phyloP scores from a whole-genome alignment of 2,113 vertebrate genomes.

The Scophthalmus maximus region DNA sequence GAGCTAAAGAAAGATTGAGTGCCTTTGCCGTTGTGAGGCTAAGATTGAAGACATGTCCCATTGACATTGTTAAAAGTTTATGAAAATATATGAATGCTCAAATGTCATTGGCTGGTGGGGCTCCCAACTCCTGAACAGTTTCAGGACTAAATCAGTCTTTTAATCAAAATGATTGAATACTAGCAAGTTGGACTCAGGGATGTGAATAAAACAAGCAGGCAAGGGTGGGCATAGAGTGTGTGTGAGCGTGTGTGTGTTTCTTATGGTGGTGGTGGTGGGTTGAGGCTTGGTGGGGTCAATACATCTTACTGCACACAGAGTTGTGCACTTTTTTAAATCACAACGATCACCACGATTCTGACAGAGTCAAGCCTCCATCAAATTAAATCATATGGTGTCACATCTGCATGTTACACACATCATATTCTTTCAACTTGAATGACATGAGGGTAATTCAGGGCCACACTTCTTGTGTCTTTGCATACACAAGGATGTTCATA shows the following conservation, averaged over 20 bases:
- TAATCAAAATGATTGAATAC: slow-evolving; percentile 99
- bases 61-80: slow-evolving; percentile 98
- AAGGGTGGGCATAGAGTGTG: slow-evolving; percentile 26
- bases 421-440: slow-evolving; percentile 85
- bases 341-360: slow-evolving; percentile 76
- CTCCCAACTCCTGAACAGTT: slow-evolving; percentile 91
- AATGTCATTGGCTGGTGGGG: slow-evolving; percentile 90
- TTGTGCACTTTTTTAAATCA: slow-evolving; percentile 31
- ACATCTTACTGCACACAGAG: slow-evolving; percentile 36
- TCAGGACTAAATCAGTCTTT: slow-evolving; percentile 96
- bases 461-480: too few relatives aligned
- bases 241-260: slow-evolving; percentile 18
- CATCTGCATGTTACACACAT: slow-evolving; percentile 88
- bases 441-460: neutral
- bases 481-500: slow-evolving; percentile 48
- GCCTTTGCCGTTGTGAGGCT: slow-evolving; percentile 89
- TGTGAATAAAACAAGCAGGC: slow-evolving; percentile 79
- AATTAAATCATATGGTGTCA: slow-evolving; percentile 91
- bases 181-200: slow-evolving; percentile 90
- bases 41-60: slow-evolving; percentile 97
- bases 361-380: slow-evolving; percentile 83
- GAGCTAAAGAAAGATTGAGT: slow-evolving; percentile 95
- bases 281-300: slow-evolving; percentile 29
- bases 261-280: slow-evolving; percentile 13
- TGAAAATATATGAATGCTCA: slow-evolving; percentile 97